These are phyloP conservation scores for Tachycineta bicolor DNA, from an alignment of 2,113 vertebrate genomes.

Conservation along the genomic window DNA sequence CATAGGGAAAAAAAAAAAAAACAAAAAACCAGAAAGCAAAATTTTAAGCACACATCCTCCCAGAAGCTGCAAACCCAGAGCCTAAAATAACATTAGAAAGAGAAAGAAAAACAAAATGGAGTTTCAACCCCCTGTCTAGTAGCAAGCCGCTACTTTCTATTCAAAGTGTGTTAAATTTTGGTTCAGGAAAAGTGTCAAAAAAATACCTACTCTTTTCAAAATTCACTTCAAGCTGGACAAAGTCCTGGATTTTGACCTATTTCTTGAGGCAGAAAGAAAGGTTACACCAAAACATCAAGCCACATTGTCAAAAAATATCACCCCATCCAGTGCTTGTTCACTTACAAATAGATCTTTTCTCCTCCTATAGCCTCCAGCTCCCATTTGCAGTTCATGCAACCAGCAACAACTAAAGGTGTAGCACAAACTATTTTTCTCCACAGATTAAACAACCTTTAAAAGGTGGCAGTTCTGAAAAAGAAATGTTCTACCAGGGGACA, in stretches of 20 bases:
- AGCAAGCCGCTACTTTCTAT: neutral
- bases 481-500: neutral
- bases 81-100: constrained; percentile 6
- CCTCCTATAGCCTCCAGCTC: neutral
- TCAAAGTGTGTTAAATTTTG: neutral
- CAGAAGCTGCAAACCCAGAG: neutral
- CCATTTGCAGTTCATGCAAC: neutral
- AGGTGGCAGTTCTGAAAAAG: neutral
- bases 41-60: neutral
- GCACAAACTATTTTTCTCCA: neutral
- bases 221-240: neutral
- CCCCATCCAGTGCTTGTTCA: neutral
- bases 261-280: neutral
- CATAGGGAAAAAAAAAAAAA: neutral
- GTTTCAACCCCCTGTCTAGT: neutral
- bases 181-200: neutral
- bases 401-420: neutral
- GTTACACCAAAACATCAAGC: neutral
- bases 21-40: neutral
- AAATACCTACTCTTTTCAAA: neutral
- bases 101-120: neutral
- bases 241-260: neutral
- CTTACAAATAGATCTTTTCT: neutral
- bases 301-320: neutral
- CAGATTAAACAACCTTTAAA: neutral